Conservation (phyloP, 2,888 invertebrate genomes). For the Cabera pusaria region DNA sequence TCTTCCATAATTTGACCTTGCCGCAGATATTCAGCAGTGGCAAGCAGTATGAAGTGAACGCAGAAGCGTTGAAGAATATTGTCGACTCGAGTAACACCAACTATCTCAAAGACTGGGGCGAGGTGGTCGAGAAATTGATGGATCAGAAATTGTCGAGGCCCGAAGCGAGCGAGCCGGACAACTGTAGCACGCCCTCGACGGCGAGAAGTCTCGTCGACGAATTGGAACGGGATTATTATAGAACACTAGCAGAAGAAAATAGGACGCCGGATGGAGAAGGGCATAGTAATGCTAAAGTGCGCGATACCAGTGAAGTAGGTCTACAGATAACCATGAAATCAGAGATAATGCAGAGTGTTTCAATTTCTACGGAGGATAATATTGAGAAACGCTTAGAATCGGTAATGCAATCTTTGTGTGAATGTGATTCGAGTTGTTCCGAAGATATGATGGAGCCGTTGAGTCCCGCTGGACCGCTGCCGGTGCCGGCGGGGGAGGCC, state of each 20-base stretch:
- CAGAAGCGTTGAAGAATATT: conserved; percentile 66
- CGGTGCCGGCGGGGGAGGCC: conserved; percentile 60
- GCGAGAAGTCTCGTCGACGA: conserved; percentile 74
- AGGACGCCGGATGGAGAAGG: conserved; percentile 35
- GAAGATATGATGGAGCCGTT: conserved; percentile 19
- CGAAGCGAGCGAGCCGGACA: conserved; percentile 30
- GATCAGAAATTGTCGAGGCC: conserved; percentile 59
- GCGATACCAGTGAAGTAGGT: conserved; percentile 39
- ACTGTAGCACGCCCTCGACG: conserved; percentile 61
- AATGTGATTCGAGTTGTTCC: too few relatives aligned
- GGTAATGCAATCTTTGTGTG: too few relatives aligned
- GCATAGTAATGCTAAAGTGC: conserved; percentile 23
- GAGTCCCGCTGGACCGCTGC: conserved; percentile 53
- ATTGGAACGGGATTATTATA: conserved; percentile 70
- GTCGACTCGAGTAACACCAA: conserved; percentile 56
- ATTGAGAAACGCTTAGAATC: too few relatives aligned
- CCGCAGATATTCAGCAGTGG: conserved; percentile 70
- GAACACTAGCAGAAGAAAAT: conserved; percentile 51
- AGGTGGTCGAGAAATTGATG: conserved; percentile 56
- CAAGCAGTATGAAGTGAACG: conserved; percentile 74
- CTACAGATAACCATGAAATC: conserved; percentile 21
- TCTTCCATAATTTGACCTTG: conserved; percentile 63
- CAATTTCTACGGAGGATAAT: too few relatives aligned
- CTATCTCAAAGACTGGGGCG: conserved; percentile 41
- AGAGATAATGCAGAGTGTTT: too few relatives aligned